phyloP scores from a whole-genome alignment of 1,140 invertebrate genomes.

The Dendrolimus punctatus region DNA sequence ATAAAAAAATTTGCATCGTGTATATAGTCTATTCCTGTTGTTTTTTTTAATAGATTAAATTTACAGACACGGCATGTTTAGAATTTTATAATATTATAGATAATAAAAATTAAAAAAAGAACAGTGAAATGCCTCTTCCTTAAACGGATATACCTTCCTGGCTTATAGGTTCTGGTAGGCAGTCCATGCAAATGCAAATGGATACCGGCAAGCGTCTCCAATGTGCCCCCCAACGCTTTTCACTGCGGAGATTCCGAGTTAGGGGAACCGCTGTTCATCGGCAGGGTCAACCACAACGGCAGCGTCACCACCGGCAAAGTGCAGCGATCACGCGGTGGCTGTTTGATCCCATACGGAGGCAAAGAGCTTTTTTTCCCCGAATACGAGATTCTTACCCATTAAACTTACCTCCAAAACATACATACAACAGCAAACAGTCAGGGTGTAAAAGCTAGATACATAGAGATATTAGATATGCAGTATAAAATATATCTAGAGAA shows the following conservation, averaged over 20 bases:
- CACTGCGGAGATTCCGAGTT: slow-evolving; percentile 82
- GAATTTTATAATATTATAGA: too few species aligned
- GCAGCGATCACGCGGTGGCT: slow-evolving; percentile 75
- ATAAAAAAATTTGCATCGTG: too few species aligned
- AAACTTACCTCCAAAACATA: slow-evolving; percentile 20
- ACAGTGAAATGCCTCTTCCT: not conserved
- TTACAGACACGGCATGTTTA: too few species aligned
- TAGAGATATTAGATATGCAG: too few species aligned
- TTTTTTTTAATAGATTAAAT: too few species aligned
- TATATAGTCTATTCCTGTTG: too few species aligned
- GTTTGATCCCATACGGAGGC: slow-evolving; percentile 82
- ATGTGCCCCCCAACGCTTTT: slow-evolving; percentile 81
- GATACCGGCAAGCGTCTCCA: slow-evolving; percentile 74
- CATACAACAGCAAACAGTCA: too few species aligned
- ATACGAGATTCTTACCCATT: slow-evolving; percentile 80
- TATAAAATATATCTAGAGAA: not conserved
- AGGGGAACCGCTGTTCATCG: slow-evolving; percentile 82
- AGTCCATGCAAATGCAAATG: slow-evolving; percentile 74
- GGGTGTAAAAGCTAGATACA: too few species aligned
- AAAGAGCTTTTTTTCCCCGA: slow-evolving; percentile 80
- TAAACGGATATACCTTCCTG: too few species aligned
- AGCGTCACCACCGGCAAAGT: slow-evolving; percentile 82
- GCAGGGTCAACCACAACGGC: slow-evolving; percentile 78
- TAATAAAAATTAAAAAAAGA: too few species aligned
- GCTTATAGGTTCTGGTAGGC: slow-evolving; percentile 74